Percentiles rank a stretch among this genome's conserved stretches.
Evolutionary conservation across 1,140 invertebrate genomes (phyloP).

Genomic region (Zaprionus capensis): DNA sequence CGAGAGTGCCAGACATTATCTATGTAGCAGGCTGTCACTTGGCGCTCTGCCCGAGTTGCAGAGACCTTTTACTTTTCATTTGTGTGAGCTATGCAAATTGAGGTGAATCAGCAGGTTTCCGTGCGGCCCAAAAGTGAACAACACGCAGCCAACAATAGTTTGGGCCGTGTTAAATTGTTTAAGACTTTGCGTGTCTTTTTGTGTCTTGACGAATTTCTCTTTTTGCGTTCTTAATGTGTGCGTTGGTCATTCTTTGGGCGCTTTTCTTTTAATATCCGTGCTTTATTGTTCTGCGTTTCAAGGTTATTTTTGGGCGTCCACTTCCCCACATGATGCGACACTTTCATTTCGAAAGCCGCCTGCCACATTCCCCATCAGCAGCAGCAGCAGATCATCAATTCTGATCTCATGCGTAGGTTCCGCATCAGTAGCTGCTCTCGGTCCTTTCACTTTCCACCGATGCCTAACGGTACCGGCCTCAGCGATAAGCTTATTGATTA

Average conservation of each 20-base stretch:
- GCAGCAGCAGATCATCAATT: not conserved
- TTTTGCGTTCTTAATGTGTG: conserved; percentile 57
- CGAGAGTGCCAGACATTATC: not conserved
- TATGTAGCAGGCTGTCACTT: conserved; percentile 25
- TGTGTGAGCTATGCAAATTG: conserved; percentile 58
- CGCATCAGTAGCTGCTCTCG: conserved; percentile 47
- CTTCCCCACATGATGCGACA: conserved; percentile 54
- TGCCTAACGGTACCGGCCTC: conserved; percentile 41
- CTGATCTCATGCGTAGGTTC: conserved; percentile 42
- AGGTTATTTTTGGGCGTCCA: conserved; percentile 61
- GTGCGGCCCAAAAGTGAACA: not conserved
- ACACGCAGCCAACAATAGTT: conserved; percentile 10
- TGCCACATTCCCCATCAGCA: conserved; percentile 22
- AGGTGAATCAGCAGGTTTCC: conserved; percentile 25
- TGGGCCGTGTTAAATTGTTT: conserved; percentile 26
- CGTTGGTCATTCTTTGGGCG: conserved; percentile 26
- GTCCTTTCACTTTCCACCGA: conserved; percentile 73
- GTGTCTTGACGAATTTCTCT: conserved; percentile 56
- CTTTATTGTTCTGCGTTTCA: conserved; percentile 48
- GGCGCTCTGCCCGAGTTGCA: not conserved
- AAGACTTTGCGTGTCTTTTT: conserved; percentile 2
- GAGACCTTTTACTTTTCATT: conserved; percentile 65
- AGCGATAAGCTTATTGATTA: conserved; percentile 40
- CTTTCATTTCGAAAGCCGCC: conserved; percentile 75
- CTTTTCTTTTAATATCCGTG: conserved; percentile 45